Conservation (phyloP, 2,113 vertebrate genomes). For the Corythoichthys haematopterus region DNA sequence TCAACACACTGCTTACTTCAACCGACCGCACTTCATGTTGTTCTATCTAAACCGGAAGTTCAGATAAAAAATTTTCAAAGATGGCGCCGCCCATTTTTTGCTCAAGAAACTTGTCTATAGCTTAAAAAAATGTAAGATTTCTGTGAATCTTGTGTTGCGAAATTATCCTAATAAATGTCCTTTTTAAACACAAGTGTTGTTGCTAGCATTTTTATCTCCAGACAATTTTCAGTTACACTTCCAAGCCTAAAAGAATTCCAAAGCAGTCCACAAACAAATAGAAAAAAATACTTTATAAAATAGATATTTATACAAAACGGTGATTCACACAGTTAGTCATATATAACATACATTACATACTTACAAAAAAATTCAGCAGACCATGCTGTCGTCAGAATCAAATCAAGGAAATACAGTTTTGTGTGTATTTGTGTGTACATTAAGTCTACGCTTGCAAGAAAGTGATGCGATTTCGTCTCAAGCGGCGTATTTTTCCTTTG, state of each 20-base stretch:
- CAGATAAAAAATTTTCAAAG: too few relatives aligned
- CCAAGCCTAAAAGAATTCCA: neutral
- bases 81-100: too few relatives aligned
- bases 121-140: too few relatives aligned
- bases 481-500: slow-evolving; percentile 13
- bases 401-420: slow-evolving; percentile 3
- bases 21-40: too few relatives aligned
- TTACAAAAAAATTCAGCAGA: slow-evolving; percentile 40
- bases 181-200: too few relatives aligned
- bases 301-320: slow-evolving; percentile 21
- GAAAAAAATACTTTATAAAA: slow-evolving; percentile 17
- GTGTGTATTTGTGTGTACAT: neutral
- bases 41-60: too few relatives aligned
- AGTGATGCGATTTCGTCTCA: slow-evolving; percentile 20
- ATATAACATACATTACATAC: slow-evolving; percentile 25
- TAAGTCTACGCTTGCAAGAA: slow-evolving; percentile 13
- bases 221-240: too few relatives aligned
- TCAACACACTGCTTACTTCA: too few relatives aligned
- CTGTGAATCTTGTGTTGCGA: too few relatives aligned
- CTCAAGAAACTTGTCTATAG: too few relatives aligned
- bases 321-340: slow-evolving; percentile 1
- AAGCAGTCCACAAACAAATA: neutral
- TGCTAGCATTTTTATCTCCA: too few relatives aligned
- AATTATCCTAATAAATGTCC: too few relatives aligned
- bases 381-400: slow-evolving; percentile 25